A percentile compares a stretch with the other conserved stretches of the same genome.
These are phyloP conservation scores for Meloidogyne exigua DNA, from an alignment of 1,140 invertebrate species.

Conservation along the genomic window DNA sequence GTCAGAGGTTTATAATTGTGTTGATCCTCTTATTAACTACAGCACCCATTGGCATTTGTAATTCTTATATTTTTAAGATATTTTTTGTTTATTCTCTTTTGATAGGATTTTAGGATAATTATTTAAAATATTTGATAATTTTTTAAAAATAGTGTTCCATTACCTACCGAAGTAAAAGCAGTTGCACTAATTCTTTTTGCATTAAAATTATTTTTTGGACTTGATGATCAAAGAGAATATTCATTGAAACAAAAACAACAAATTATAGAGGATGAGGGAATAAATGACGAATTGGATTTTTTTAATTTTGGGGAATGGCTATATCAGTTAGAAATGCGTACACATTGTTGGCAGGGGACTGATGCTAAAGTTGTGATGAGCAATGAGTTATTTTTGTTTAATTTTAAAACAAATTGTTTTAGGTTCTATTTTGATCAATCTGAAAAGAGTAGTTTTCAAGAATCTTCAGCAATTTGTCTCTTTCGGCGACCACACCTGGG, in stretches of 20 bases:
- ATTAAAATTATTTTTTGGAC: conserved; percentile 36
- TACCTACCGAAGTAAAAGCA: conserved; percentile 28
- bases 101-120: no score
- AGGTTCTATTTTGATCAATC: not conserved
- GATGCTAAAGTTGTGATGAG: conserved; percentile 1
- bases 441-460: not conserved
- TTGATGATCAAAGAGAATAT: conserved; percentile 29
- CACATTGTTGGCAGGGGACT: conserved; percentile 32
- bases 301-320: conserved; percentile 36
- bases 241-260: not conserved
- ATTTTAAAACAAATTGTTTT: not conserved
- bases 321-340: conserved; percentile 23
- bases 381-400: conserved; percentile 6
- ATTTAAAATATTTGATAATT: no score
- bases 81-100: not conserved
- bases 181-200: conserved; percentile 29
- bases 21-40: not conserved
- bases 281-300: conserved; percentile 7
- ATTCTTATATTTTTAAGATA: not conserved
- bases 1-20: not conserved
- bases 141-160: conserved; percentile 11
- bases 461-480: not conserved
- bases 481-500: not conserved
- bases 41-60: not conserved
- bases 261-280: not conserved